Evolutionary conservation across 2,888 invertebrate species (phyloP), one percentile per base, ranked within the genome.

Genomic region (Atethmia centrago): DNA sequence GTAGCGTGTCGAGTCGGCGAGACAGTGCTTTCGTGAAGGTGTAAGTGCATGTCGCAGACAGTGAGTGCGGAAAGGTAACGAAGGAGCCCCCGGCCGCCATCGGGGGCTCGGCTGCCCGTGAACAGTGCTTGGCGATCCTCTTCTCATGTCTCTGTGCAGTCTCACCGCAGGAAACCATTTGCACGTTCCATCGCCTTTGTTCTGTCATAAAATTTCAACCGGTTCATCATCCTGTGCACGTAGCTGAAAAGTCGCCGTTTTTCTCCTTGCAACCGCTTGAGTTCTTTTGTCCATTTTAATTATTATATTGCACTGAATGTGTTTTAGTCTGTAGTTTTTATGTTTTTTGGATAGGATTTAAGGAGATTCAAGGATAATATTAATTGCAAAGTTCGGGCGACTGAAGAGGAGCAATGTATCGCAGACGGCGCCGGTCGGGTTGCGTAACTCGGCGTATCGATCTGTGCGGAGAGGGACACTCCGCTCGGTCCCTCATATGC

Each of bases 361-460:
- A 68, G 36, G 56, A 59, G 53, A 71, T 66, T 69, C 64, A 80
- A 71, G 76, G 63, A 69, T 79, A 77, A 40, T 59, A 71, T 77
- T 79, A 74, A 74, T 83, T 75, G 76, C 53, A 72, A 70, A 72
- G 61, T 81, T 75, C 68, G 76, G 78, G 69, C 73, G 64, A 78
- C 74, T 67, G 81, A 85, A 86, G 77, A 88, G 85, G 87, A 88
- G 88, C 85, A 87, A 87, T 86, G 78, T 89, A 90, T 90, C 79
- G 88, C 89, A 90, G 91, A 90, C 91, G 92, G 92, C 94, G 94
- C 93, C 93, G 92, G 92, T 90, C 89, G 91, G 90, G 93, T 96
- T 96, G 96, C 96, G 96, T 96, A 96, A 96, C 96, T 92, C 87
- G 89, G 80, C 90, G 93, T 95, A 96, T 96, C 93, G 96, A 96